Evolutionary conservation across 2,113 vertebrate species (phyloP).

Genomic region (Corythaeola cristata): DNA sequence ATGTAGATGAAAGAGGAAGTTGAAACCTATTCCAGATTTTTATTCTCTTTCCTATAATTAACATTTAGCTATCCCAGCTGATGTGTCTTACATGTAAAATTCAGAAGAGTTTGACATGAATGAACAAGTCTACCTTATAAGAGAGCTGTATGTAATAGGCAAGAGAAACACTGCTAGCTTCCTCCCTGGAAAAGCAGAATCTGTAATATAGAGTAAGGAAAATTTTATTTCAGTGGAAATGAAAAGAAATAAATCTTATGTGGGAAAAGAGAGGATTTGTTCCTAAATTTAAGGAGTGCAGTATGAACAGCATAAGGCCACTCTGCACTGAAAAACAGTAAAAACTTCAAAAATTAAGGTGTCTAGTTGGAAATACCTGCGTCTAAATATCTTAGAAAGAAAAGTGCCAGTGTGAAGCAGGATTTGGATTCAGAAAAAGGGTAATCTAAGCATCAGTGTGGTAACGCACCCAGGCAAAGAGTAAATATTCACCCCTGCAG

Average conservation of each 20-base stretch:
- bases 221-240: slow-evolving; percentile 23
- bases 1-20: not conserved
- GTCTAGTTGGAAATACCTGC: not conserved
- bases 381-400: not conserved
- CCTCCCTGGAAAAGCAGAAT: slow-evolving; percentile 14
- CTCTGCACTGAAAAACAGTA: not conserved
- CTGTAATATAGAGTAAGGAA: not conserved
- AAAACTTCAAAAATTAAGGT: not conserved
- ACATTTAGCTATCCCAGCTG: slow-evolving; percentile 32
- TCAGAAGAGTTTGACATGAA: not conserved
- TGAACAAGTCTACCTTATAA: not conserved
- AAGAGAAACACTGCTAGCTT: not conserved
- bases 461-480: not conserved
- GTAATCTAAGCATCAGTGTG: not conserved
- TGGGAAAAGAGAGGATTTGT: slow-evolving; percentile 13
- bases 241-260: slow-evolving; percentile 23
- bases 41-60: slow-evolving; percentile 31
- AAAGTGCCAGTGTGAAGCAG: not conserved
- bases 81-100: not conserved
- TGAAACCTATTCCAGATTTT: slow-evolving; percentile 14
- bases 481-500: not conserved
- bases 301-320: not conserved
- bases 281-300: not conserved
- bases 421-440: not conserved
- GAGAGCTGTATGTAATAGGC: not conserved